A percentile compares a stretch with the other conserved stretches of the same genome.
These are phyloP conservation scores for Australoheros scitulus DNA, from an alignment of 2,113 vertebrate genomes.

Conservation along the genomic window DNA sequence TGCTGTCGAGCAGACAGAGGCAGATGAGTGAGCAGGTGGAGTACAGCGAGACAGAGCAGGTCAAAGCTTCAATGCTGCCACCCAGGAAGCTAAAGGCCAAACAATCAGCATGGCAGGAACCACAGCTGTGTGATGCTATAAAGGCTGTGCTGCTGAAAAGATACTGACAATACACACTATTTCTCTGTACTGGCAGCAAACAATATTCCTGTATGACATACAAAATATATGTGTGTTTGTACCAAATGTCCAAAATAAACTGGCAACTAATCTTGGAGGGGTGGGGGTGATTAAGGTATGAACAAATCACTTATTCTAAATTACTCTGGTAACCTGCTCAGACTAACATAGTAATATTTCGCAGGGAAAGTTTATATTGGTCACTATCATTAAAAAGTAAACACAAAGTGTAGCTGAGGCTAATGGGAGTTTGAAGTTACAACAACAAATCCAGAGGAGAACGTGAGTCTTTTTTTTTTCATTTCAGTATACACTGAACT, in stretches of 20 bases:
- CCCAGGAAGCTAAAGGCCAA: slow-evolving; percentile 72
- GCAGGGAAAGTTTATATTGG: not conserved
- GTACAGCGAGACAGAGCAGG: slow-evolving; percentile 50
- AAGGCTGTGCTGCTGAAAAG: slow-evolving; percentile 40
- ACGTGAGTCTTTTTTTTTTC: not conserved
- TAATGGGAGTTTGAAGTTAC: not conserved
- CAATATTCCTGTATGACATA: not conserved
- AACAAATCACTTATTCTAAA: not conserved
- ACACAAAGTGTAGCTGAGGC: not conserved
- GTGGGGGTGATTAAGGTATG: not conserved
- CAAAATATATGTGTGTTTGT: not conserved
- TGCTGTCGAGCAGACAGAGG: slow-evolving; percentile 51
- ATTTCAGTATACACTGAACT: not conserved
- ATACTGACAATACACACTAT: slow-evolving; percentile 22
- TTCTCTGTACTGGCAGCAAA: slow-evolving; percentile 22
- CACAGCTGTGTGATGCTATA: slow-evolving; percentile 53
- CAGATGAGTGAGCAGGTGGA: slow-evolving; percentile 54
- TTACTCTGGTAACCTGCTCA: not conserved
- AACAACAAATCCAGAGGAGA: not conserved
- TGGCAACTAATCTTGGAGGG: not conserved
- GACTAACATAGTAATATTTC: not conserved
- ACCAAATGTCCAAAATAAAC: not conserved
- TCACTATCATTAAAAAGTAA: not conserved
- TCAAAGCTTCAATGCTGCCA: slow-evolving; percentile 66
- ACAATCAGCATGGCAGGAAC: slow-evolving; percentile 66